Evolutionary conservation across 2,113 vertebrate genomes (phyloP), one percentile per base, ranked within the genome.

Genomic region (Chaetura pelagica): DNA sequence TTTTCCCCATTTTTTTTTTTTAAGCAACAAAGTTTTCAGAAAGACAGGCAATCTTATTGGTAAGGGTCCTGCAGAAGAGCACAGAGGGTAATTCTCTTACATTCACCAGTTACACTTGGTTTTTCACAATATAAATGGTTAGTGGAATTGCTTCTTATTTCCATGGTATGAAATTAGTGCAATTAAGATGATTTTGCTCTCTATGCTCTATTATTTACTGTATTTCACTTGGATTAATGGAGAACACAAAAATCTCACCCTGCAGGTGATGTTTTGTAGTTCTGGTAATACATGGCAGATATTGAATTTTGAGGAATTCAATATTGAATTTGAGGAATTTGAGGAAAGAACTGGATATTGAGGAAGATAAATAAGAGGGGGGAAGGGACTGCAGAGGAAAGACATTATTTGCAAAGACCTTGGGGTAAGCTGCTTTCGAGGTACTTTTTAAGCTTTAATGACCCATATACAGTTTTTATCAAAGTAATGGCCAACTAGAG

Each of bases 381-480:
- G 49, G 51, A 77, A 40, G 27, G 42, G 42, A 59, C 38, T 10
- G 44, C 59, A 83, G 35, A 51, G 29, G 19, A 66, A 63, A 69
- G 57, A 35, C 30, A 46, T 46, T 84, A 35, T 66, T 79, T 79
- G 46, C 17, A 81, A 67, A 62, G 38, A 78, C 74, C 26, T 77
- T 0, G 1, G 54, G 57, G 30, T 29, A 42, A 59, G 66, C 26
- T 54, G 46, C 73, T 90, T 51, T 74, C 51, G 63, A 1, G 38
- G 19, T 77, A 20, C 62, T 93, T 26, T 85, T 95, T 91, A 95
- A 94, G 51, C 27, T 94, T 92, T 95, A 92, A 89, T 96, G 51
- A 92, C 51, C 40, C 54, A 77, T 77, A 38, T 34, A 59, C 32
- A 74, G 80, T 75, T 91, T 76, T 87, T 85, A 76, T 61, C 74